phyloP scores from a whole-genome alignment of 2,888 invertebrate species.

The Scaptomyza parva region DNA sequence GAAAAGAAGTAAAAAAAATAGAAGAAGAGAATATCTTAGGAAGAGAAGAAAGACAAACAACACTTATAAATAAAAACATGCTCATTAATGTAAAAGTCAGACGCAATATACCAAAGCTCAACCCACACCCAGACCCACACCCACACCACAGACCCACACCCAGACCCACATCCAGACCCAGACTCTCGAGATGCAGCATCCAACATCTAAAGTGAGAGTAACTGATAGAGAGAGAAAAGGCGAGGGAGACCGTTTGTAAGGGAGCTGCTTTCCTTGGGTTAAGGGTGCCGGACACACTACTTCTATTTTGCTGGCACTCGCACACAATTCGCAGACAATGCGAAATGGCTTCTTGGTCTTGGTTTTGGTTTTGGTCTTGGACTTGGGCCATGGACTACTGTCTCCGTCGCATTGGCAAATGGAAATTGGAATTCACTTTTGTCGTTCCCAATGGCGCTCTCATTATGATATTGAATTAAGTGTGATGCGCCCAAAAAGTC shows the following conservation, averaged over 20 bases:
- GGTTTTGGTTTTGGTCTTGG: constrained; percentile 7
- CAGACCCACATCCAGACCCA: no score
- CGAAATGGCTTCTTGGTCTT: constrained; percentile 44
- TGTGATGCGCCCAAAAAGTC: constrained; percentile 65
- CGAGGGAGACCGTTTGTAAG: not conserved
- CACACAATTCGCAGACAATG: constrained; percentile 57
- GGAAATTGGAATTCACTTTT: constrained; percentile 75
- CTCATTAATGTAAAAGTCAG: constrained; percentile 80
- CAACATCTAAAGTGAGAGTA: not conserved
- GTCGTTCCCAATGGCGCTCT: constrained; percentile 28
- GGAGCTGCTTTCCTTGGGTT: not conserved
- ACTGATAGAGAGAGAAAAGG: not conserved
- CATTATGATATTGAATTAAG: constrained; percentile 76
- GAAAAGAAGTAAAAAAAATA: constrained; percentile 15
- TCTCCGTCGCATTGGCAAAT: constrained; percentile 62
- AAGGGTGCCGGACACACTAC: constrained; percentile 12
- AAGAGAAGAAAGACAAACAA: constrained; percentile 37
- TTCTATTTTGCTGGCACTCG: constrained; percentile 23
- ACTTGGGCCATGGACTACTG: not conserved
- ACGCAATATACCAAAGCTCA: constrained; percentile 33
- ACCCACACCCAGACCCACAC: no score
- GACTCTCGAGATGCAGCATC: constrained; percentile 19
- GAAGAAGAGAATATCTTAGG: constrained; percentile 1
- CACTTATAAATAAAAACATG: constrained; percentile 80
- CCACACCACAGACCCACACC: no score